Evolutionary conservation across 2,113 vertebrate genomes (phyloP).

Genomic region (Poecile atricapillus): DNA sequence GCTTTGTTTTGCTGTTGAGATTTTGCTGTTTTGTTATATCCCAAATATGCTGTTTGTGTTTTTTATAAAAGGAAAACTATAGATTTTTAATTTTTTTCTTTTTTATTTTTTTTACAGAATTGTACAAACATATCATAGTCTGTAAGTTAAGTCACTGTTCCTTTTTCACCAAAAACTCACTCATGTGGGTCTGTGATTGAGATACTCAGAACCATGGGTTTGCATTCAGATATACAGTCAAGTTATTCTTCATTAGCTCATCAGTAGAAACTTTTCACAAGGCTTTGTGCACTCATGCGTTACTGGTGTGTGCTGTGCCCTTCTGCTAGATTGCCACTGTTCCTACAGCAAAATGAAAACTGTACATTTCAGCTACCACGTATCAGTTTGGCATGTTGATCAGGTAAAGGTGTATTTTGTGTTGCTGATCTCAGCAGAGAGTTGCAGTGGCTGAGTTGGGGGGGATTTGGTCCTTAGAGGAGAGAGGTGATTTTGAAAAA

Average conservation of each 20-base stretch:
- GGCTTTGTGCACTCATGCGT: accelerated
- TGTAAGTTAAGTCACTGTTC: neutral
- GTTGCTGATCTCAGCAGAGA: neutral
- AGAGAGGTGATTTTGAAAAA: neutral
- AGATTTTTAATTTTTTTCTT: neutral
- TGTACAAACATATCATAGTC: accelerated
- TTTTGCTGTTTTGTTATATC: neutral
- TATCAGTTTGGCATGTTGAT: neutral
- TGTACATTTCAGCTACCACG: neutral
- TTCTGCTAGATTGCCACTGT: neutral
- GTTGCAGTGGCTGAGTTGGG: neutral
- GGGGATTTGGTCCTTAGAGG: neutral
- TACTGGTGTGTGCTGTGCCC: neutral
- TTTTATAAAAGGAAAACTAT: neutral
- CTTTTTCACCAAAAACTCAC: neutral
- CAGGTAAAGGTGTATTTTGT: neutral
- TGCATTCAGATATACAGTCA: neutral
- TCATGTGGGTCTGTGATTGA: accelerated
- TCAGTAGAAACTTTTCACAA: neutral
- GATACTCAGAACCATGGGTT: neutral
- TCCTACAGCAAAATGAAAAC: neutral
- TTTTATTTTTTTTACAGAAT: neutral
- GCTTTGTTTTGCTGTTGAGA: neutral
- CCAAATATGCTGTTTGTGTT: accelerated
- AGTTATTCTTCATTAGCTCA: neutral